Evolutionary conservation across 2,113 vertebrate genomes (phyloP), one percentile per base, ranked within the genome.

Genomic region (Acanthochromis polyacanthus): DNA sequence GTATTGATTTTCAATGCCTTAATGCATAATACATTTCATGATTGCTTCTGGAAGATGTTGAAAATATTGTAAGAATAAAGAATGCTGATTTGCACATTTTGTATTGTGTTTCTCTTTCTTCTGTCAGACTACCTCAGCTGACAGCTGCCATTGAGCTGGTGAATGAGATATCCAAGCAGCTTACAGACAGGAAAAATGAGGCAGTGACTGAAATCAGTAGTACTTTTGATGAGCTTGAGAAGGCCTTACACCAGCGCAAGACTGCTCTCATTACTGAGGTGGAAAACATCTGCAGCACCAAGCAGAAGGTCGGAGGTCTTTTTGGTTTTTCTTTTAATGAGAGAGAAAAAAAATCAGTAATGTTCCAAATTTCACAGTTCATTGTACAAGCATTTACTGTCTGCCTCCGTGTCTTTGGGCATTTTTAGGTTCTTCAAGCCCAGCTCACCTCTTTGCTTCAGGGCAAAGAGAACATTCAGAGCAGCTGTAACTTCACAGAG

Each of bases 381-480:
- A 36, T 1, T 36, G 5, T 10, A 7, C 2, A 32, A 25, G 15
- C 36, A 3, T 58, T 80, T 22, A 87, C 43, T 10, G 20, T 61
- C 51, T 28, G 20, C 28, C 5, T 55, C 11, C 43, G 10, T 52
- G 19, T 85, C 17, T 50, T 23, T 63, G 43, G 30, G 43, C 19
- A 15, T 52, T 20, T 46, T 4, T 45, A 99, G 98, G 97, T 99
- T 51, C 94, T 99, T 55, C 96, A 98, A 91, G 89, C 94, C 0
- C 98, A 99, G 95, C 89, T 99, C 76, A 94, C 95, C 0, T 93
- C 95, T 0, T 89, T 99, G 84, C 96, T 96, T n/a, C 97, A 96
- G 87, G 97, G 98, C 36, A 97, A 97, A 90, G 97, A 99, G 73
- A 96, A 98, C 92, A 99, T 99, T 71, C 94, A 97, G 73, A 98